Conservation (phyloP, 1,140 invertebrate genomes). For the Drosophila tropicalis region DNA sequence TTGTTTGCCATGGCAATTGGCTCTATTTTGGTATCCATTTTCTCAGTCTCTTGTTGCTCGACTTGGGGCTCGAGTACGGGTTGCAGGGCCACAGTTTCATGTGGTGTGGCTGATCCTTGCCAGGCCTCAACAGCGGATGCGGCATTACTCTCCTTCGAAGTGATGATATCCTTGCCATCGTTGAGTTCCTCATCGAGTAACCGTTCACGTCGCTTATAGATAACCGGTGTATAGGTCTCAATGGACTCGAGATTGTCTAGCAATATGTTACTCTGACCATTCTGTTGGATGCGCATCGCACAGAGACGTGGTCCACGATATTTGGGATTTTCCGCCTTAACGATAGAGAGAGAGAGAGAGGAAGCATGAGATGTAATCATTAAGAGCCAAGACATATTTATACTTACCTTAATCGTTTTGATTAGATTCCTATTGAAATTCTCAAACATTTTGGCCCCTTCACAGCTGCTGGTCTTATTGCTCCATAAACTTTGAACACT, state of each 20-base stretch:
- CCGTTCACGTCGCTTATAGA: conserved; percentile 86
- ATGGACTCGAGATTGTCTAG: conserved; percentile 89
- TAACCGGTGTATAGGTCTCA: conserved; percentile 86
- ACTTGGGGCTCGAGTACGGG: conserved; percentile 67
- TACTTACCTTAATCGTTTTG: conserved; percentile 80
- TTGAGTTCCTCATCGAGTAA: conserved; percentile 80
- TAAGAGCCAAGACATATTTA: not conserved
- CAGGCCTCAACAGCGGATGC: conserved; percentile 63
- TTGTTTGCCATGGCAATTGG: not conserved
- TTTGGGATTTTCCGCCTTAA: conserved; percentile 76
- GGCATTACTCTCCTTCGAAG: conserved; percentile 76
- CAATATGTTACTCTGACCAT: conserved; percentile 90
- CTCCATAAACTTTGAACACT: conserved; percentile 82
- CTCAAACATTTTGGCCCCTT: conserved; percentile 82
- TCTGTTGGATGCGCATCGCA: conserved; percentile 88
- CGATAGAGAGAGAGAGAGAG: no score
- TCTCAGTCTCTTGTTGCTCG: conserved; percentile 57
- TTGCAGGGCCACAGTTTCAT: conserved; percentile 63
- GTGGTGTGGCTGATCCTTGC: conserved; percentile 56
- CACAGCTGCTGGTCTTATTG: conserved; percentile 78
- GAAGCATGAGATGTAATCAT: not conserved
- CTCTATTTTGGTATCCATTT: conserved; percentile 22
- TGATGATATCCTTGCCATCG: conserved; percentile 82
- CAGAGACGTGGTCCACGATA: conserved; percentile 87
- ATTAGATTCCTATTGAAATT: conserved; percentile 82